These are phyloP conservation scores for Cataglyphis hispanica DNA, from an alignment of 1,140 invertebrate species.

Conservation along the genomic window DNA sequence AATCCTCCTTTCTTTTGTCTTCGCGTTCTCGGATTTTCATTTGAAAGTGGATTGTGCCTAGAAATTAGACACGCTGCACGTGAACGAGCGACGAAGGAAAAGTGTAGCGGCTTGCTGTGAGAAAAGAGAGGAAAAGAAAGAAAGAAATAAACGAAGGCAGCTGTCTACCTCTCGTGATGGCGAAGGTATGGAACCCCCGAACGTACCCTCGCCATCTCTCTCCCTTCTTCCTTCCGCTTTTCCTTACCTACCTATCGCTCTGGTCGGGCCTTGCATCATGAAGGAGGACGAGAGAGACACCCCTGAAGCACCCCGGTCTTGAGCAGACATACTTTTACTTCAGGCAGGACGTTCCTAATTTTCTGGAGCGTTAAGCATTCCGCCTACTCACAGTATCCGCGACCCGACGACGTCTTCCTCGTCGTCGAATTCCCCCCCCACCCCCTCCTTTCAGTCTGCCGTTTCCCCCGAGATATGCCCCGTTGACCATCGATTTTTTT, in stretches of 20 bases:
- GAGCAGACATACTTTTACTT: slow-evolving; percentile 63
- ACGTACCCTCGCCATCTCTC: slow-evolving; percentile 66
- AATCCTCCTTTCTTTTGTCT: slow-evolving; percentile 18
- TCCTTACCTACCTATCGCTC: slow-evolving; percentile 38
- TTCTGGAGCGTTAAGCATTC: slow-evolving; percentile 75
- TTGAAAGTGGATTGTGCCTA: slow-evolving; percentile 69
- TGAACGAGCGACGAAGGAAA: slow-evolving; percentile 65
- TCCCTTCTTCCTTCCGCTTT: slow-evolving; percentile 61
- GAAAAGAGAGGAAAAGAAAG: slow-evolving; percentile 69
- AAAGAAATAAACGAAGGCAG: slow-evolving; percentile 76
- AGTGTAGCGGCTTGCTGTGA: slow-evolving; percentile 56
- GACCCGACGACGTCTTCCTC: slow-evolving; percentile 33
- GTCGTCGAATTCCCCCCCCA: slow-evolving; percentile 5
- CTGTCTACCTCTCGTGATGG: slow-evolving; percentile 72
- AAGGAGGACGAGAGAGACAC: slow-evolving; percentile 15
- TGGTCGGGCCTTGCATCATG: slow-evolving; percentile 63
- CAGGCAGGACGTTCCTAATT: slow-evolving; percentile 71
- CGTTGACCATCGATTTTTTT: slow-evolving; percentile 59
- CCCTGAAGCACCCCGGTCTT: not conserved
- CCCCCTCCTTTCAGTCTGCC: slow-evolving; percentile 25
- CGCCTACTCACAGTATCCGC: slow-evolving; percentile 50
- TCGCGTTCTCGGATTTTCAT: slow-evolving; percentile 62
- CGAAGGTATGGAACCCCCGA: slow-evolving; percentile 57
- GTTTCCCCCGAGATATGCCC: slow-evolving; percentile 40
- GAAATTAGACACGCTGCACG: slow-evolving; percentile 70